A percentile compares a stretch with the other conserved stretches of the same genome.
These are phyloP conservation scores for Eutrigla gurnardus DNA, from an alignment of 2,797 vertebrate genomes.

Conservation along the genomic window DNA sequence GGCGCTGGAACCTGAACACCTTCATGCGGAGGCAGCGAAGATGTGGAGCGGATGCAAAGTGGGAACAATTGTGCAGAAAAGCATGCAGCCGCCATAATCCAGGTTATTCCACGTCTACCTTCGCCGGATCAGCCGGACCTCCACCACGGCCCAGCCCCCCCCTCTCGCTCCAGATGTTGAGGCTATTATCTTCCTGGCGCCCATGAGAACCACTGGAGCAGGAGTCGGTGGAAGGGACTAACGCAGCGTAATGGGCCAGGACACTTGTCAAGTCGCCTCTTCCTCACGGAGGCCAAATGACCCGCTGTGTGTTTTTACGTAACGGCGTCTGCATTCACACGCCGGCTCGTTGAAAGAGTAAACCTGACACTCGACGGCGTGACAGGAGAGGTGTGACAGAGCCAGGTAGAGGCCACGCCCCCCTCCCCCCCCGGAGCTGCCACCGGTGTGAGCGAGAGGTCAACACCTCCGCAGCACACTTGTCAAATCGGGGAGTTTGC, in stretches of 20 bases:
- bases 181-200: slow-evolving; percentile 67
- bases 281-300: slow-evolving; percentile 75
- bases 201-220: slow-evolving; percentile 68
- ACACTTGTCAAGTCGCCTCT: slow-evolving; percentile 83
- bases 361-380: slow-evolving; percentile 44
- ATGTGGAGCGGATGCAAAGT: slow-evolving; percentile 11
- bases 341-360: slow-evolving; percentile 10
- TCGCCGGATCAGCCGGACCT: slow-evolving; percentile 25
- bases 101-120: slow-evolving; percentile 58
- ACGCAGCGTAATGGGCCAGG: slow-evolving; percentile 79
- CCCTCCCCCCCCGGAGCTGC: slow-evolving; percentile 46
- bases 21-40: slow-evolving; percentile 12
- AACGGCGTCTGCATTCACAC: slow-evolving; percentile 54
- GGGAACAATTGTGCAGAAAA: slow-evolving; percentile 36
- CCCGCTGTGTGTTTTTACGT: slow-evolving; percentile 64
- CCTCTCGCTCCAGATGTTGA: slow-evolving; percentile 73
- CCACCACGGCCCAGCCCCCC: slow-evolving; percentile 32
- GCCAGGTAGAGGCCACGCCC: slow-evolving; percentile 76
- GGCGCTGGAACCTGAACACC: slow-evolving; percentile 48
- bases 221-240: slow-evolving; percentile 68
- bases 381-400: slow-evolving; percentile 62
- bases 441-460: slow-evolving; percentile 71
- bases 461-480: slow-evolving; percentile 83
- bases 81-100: slow-evolving; percentile 48
- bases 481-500: slow-evolving; percentile 81